Conservation (phyloP, 2,113 vertebrate genomes). For the Ptyas mucosa region DNA sequence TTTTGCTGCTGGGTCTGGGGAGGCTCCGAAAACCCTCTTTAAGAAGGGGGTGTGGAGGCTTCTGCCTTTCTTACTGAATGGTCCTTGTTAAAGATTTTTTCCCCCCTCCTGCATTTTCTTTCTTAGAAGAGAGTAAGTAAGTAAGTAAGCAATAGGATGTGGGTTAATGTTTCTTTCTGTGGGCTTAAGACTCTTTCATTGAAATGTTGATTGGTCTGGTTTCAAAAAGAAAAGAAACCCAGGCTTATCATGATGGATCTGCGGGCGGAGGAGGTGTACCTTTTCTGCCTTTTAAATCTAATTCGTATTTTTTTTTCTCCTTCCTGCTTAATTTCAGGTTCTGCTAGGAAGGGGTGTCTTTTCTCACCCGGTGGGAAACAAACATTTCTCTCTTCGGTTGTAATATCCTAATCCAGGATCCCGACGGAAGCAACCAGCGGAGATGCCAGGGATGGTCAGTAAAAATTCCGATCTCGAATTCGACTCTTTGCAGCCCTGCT, state of each 20-base stretch:
- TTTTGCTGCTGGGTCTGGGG: conserved; percentile 49
- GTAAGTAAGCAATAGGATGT: not conserved
- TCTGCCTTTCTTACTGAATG: not conserved
- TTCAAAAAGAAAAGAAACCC: not conserved
- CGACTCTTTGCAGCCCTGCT: conserved; percentile 95
- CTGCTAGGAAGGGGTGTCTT: conserved; percentile 9
- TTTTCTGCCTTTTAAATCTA: not conserved
- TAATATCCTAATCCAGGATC: not conserved
- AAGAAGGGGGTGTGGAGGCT: not conserved
- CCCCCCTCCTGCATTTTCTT: conserved; percentile 5
- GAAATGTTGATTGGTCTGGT: not conserved
- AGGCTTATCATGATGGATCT: not conserved
- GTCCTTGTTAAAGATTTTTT: not conserved
- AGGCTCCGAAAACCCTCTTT: not conserved
- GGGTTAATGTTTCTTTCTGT: not conserved
- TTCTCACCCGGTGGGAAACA: conserved; percentile 41
- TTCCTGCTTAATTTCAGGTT: conserved; percentile 46
- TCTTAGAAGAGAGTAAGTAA: not conserved
- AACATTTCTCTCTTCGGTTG: conserved; percentile 23
- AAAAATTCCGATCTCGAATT: conserved; percentile 97
- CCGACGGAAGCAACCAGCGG: conserved; percentile 34
- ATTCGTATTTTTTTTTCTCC: not conserved
- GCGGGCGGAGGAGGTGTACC: not conserved
- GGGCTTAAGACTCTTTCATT: not conserved
- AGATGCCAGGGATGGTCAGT: conserved; percentile 88